A percentile compares a stretch with the other conserved stretches of the same genome.
phyloP scores from a whole-genome alignment of 1,140 invertebrate species.

The Frieseomelitta varia region DNA sequence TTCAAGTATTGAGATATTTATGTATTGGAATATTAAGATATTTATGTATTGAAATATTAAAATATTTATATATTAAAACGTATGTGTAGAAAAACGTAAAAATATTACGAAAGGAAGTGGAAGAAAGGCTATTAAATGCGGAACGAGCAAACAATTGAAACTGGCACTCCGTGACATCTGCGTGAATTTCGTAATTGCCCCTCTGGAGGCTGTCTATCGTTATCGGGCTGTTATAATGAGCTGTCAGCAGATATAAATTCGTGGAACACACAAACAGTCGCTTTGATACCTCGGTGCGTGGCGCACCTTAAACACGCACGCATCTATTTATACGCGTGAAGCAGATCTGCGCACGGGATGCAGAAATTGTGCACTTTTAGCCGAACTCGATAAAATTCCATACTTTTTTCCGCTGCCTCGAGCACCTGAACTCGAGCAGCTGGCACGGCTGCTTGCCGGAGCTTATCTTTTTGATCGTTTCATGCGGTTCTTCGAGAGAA shows the following conservation, averaged over 20 bases:
- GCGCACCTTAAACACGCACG: constrained; percentile 50
- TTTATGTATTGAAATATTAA: no score
- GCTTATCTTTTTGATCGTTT: not conserved
- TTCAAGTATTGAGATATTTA: no score
- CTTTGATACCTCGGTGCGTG: constrained; percentile 52
- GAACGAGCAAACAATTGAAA: not conserved
- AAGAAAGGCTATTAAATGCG: not conserved
- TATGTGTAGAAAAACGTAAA: not conserved
- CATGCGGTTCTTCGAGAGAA: not conserved
- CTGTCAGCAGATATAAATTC: constrained; percentile 68
- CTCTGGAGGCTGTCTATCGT: constrained; percentile 50
- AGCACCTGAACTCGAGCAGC: not conserved
- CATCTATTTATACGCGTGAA: constrained; percentile 46
- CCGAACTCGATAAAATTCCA: constrained; percentile 9
- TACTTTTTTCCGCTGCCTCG: not conserved
- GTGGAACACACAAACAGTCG: constrained; percentile 49
- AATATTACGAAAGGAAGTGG: not conserved
- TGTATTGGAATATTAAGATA: no score
- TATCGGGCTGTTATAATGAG: constrained; percentile 66
- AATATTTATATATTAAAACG: no score
- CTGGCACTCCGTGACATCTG: not conserved
- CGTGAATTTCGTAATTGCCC: constrained; percentile 50
- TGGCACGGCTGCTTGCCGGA: not conserved
- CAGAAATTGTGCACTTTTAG: constrained; percentile 16
- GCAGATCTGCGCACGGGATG: constrained; percentile 25